phyloP scores from a whole-genome alignment of 2,113 vertebrate species.

The Phalacrocorax pelagicus region DNA sequence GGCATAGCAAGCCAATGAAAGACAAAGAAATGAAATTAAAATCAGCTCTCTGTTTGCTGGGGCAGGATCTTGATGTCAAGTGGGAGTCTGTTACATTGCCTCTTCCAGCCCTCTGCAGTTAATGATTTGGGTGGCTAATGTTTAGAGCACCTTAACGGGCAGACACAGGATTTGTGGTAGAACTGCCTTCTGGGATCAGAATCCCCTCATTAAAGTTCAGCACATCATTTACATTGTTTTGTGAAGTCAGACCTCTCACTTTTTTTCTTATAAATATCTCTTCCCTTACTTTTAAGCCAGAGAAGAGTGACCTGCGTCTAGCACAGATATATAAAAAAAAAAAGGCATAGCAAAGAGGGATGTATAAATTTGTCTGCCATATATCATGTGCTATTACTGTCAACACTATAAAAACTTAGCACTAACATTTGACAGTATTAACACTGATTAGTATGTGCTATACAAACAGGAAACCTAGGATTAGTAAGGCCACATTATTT shows the following conservation, averaged over 20 bases:
- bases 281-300: neutral
- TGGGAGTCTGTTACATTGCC: neutral
- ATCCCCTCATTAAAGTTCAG: neutral
- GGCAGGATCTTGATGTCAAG: neutral
- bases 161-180: neutral
- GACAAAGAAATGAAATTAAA: neutral
- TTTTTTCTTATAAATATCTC: neutral
- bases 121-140: neutral
- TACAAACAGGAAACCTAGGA: neutral
- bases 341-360: neutral
- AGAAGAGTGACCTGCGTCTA: neutral
- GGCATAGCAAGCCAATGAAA: neutral
- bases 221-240: neutral
- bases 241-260: neutral
- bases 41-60: neutral
- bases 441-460: neutral
- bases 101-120: neutral
- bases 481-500: slow-evolving; percentile 9
- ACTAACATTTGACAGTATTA: neutral
- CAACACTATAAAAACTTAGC: neutral
- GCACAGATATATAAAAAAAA: neutral
- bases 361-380: neutral
- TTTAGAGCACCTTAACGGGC: neutral
- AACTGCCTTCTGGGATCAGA: neutral
- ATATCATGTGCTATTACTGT: neutral